Evolutionary conservation across 2,113 vertebrate genomes (phyloP).

Genomic region (Eidolon helvum): DNA sequence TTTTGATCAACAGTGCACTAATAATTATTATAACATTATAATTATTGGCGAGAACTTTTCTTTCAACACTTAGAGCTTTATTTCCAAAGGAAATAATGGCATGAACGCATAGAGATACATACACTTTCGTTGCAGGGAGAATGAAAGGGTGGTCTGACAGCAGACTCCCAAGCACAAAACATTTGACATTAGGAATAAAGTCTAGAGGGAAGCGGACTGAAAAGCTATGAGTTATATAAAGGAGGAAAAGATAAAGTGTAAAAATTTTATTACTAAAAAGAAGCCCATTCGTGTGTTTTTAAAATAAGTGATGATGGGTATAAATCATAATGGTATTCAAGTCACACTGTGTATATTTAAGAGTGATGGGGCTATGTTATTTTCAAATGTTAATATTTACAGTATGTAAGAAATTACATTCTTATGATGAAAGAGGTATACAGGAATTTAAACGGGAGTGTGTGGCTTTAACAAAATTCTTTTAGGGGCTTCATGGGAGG

Average conservation of each 20-base stretch:
- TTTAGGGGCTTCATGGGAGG: background rate
- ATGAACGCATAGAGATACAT: background rate
- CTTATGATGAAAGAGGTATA: background rate
- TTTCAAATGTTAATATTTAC: constrained; percentile 20
- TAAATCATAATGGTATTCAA: background rate
- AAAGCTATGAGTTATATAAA: background rate
- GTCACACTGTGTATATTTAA: background rate
- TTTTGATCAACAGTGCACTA: background rate
- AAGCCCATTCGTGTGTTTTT: background rate
- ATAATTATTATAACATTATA: background rate
- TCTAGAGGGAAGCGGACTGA: background rate
- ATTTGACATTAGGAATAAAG: background rate
- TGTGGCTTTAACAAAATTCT: background rate
- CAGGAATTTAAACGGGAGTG: background rate
- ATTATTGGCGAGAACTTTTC: background rate
- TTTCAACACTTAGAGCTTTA: background rate
- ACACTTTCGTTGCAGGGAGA: background rate
- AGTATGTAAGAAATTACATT: background rate
- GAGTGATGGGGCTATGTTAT: background rate
- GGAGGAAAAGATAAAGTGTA: background rate
- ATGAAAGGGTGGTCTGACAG: background rate
- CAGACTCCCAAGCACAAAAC: background rate
- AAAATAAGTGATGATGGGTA: background rate
- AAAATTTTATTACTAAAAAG: background rate
- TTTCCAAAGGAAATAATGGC: background rate